These are phyloP conservation scores for Drosophila maculinotata DNA, from an alignment of 2,888 invertebrate genomes.

Conservation along the genomic window DNA sequence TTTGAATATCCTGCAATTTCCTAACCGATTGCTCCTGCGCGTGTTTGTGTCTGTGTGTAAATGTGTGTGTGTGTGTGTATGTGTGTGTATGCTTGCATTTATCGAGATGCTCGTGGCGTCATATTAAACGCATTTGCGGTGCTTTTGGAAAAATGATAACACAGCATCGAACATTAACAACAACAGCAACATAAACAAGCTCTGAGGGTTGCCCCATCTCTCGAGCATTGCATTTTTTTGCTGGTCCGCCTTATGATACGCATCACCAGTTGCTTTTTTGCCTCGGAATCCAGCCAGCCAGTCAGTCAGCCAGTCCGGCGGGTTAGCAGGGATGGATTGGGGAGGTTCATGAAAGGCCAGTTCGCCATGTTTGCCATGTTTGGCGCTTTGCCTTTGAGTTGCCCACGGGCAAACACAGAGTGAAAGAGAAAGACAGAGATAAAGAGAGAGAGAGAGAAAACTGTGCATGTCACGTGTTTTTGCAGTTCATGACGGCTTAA, in stretches of 20 bases:
- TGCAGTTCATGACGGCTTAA: constrained; percentile 69
- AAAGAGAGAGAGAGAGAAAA: too few species aligned
- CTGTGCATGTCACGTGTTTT: constrained; percentile 59
- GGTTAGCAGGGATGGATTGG: too few species aligned
- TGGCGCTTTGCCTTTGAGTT: constrained; percentile 60
- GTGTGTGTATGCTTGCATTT: not conserved
- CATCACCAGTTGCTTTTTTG: constrained; percentile 66
- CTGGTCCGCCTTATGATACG: constrained; percentile 39
- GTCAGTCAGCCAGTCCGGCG: not conserved
- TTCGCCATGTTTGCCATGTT: constrained; percentile 41
- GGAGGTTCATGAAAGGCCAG: constrained; percentile 51
- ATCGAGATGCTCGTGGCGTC: constrained; percentile 9
- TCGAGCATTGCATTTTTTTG: constrained; percentile 24
- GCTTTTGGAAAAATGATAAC: constrained; percentile 17
- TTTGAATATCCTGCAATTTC: not conserved
- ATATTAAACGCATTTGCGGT: constrained; percentile 31
- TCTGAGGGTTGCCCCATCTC: constrained; percentile 5
- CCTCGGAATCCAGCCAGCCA: not conserved
- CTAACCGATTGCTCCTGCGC: not conserved
- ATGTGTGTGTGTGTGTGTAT: not conserved
- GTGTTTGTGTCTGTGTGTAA: too few species aligned
- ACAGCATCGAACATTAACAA: not conserved
- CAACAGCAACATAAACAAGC: constrained; percentile 2
- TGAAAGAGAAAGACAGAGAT: too few species aligned
- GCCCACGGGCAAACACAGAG: constrained; percentile 33